Evolutionary conservation across 2,113 vertebrate species (phyloP).

Genomic region (Heloderma charlesbogerti): DNA sequence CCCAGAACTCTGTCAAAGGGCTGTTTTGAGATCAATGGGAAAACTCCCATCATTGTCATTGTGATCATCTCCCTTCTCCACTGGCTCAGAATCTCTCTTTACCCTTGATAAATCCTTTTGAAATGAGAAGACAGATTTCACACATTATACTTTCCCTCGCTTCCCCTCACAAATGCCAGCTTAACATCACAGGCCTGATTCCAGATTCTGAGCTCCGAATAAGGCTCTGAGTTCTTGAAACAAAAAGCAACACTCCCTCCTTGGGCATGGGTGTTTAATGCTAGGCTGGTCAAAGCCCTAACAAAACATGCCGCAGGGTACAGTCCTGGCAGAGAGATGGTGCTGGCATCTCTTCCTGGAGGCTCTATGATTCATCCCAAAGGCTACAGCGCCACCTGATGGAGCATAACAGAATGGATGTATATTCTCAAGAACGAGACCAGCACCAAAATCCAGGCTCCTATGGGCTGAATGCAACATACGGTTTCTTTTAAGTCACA

Average conservation of each 20-base stretch:
- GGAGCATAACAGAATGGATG: neutral
- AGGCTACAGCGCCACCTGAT: slow-evolving; percentile 24
- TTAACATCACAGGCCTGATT: neutral
- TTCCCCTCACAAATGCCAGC: neutral
- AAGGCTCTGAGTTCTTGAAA: neutral
- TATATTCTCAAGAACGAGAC: neutral
- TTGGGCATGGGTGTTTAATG: neutral
- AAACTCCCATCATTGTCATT: slow-evolving; percentile 61
- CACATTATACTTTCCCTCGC: too few relatives aligned
- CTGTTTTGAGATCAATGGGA: slow-evolving; percentile 38
- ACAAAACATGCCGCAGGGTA: neutral
- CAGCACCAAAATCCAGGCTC: neutral
- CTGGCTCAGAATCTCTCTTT: slow-evolving; percentile 22
- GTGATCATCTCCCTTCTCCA: slow-evolving; percentile 20
- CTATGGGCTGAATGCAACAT: neutral
- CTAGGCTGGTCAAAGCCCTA: neutral
- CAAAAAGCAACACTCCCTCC: slow-evolving; percentile 2
- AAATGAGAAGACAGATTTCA: slow-evolving; percentile 2
- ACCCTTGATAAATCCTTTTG: neutral
- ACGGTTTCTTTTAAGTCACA: neutral
- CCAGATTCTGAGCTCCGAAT: neutral
- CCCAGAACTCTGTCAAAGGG: neutral
- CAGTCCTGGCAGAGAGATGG: neutral
- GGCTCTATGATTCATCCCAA: slow-evolving; percentile 18
- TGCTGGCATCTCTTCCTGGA: neutral